A percentile compares a stretch with the other conserved stretches of the same genome.
phyloP scores from a whole-genome alignment of 2,888 invertebrate genomes.

The Drosophila rellima region DNA sequence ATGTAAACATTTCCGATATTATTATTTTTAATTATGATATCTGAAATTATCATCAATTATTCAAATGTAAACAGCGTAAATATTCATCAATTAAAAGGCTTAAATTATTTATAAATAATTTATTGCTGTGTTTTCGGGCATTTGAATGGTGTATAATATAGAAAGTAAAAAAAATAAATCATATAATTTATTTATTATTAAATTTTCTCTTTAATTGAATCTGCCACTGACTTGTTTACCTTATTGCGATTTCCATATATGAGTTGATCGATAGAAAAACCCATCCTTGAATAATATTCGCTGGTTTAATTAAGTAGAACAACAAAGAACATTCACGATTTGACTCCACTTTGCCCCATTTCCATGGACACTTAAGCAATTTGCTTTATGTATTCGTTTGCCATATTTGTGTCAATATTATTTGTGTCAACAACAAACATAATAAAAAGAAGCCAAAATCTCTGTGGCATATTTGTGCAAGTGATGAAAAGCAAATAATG shows the following conservation, averaged over 20 bases:
- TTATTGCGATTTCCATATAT: not conserved
- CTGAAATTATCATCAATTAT: slow-evolving; percentile 5
- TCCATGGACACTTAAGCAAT: slow-evolving; percentile 26
- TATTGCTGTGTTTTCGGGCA: not conserved
- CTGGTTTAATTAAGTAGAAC: not conserved
- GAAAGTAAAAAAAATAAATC: not conserved
- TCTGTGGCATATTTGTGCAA: slow-evolving; percentile 63
- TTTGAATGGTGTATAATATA: not conserved
- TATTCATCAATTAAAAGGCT: slow-evolving; percentile 6
- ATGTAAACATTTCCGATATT: slow-evolving; percentile 2
- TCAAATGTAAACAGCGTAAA: slow-evolving; percentile 7
- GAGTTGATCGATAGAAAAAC: not conserved
- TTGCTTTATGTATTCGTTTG: slow-evolving; percentile 27
- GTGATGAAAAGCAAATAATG: slow-evolving; percentile 64
- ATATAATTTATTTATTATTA: not conserved
- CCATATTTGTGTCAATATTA: slow-evolving; percentile 36
- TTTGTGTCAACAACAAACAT: slow-evolving; percentile 21
- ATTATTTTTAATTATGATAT: slow-evolving; percentile 8
- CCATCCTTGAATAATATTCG: not conserved
- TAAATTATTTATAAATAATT: not conserved
- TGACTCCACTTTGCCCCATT: not conserved
- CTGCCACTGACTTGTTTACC: not conserved
- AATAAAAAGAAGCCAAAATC: slow-evolving; percentile 35
- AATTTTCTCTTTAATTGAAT: not conserved
- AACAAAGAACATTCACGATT: not conserved